phyloP scores from a whole-genome alignment of 2,888 invertebrate genomes.

The Tubulanus polymorphus region DNA sequence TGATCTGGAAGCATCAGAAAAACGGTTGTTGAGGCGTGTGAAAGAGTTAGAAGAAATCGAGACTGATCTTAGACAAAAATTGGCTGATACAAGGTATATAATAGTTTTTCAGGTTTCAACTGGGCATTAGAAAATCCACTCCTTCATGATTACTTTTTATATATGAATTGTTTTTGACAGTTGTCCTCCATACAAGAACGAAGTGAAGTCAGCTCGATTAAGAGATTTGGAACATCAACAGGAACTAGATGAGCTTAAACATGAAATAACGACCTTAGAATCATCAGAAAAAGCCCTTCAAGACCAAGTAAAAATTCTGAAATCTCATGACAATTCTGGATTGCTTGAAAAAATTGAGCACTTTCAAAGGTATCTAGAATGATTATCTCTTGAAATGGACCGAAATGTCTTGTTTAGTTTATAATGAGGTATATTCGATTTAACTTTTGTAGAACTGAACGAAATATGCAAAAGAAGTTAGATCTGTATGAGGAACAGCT shows the following conservation, averaged over 20 bases:
- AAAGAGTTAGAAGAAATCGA: not conserved
- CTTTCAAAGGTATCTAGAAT: too few relatives aligned
- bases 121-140: too few relatives aligned
- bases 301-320: constrained; percentile 18
- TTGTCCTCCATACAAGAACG: too few relatives aligned
- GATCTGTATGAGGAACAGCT: constrained; percentile 14
- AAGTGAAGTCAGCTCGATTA: too few relatives aligned
- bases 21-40: not conserved
- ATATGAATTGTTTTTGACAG: too few relatives aligned
- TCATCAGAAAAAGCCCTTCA: constrained; percentile 15
- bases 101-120: too few relatives aligned
- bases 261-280: not conserved
- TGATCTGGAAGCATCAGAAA: not conserved
- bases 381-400: too few relatives aligned
- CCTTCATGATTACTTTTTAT: too few relatives aligned
- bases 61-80: not conserved
- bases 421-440: too few relatives aligned
- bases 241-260: not conserved
- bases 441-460: too few relatives aligned
- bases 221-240: constrained; percentile 1
- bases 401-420: too few relatives aligned
- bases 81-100: too few relatives aligned
- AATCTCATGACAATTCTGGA: constrained; percentile 14
- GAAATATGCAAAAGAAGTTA: constrained; percentile 13
- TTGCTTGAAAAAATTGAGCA: constrained; percentile 2